Evolutionary conservation across 2,888 invertebrate genomes (phyloP).

Genomic region (Drosophila merina): DNA sequence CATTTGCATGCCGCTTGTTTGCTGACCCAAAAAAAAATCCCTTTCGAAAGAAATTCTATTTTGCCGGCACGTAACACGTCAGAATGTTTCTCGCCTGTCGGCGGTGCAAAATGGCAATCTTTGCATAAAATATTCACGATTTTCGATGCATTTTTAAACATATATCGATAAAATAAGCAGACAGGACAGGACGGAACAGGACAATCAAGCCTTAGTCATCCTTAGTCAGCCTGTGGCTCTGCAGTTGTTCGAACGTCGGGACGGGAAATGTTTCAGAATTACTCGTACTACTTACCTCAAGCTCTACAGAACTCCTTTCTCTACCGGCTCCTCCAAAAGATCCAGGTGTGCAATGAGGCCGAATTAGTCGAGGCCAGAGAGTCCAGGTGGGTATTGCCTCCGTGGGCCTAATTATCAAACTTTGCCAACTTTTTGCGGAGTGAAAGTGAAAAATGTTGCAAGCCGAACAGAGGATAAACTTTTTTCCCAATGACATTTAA

Average conservation of each 20-base stretch:
- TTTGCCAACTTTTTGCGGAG: constrained; percentile 32
- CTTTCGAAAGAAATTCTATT: constrained; percentile 17
- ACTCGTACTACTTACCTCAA: constrained; percentile 55
- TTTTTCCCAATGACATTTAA: constrained; percentile 66
- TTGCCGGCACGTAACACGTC: constrained; percentile 61
- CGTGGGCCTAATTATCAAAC: constrained; percentile 58
- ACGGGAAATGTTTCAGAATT: constrained; percentile 67
- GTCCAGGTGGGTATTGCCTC: constrained; percentile 63
- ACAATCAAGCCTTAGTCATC: constrained; percentile 27
- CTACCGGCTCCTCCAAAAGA: constrained; percentile 67
- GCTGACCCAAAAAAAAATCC: constrained; percentile 66
- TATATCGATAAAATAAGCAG: constrained; percentile 75
- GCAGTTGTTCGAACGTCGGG: constrained; percentile 21
- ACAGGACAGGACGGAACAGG: background rate
- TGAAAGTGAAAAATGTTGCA: constrained; percentile 65
- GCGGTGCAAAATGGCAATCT: constrained; percentile 42
- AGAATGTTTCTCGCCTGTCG: constrained; percentile 42
- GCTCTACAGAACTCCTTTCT: constrained; percentile 66
- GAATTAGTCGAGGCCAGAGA: constrained; percentile 38
- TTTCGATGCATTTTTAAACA: constrained; percentile 70
- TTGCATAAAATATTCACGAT: constrained; percentile 72
- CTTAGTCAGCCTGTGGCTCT: constrained; percentile 12
- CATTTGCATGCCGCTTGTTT: constrained; percentile 67
- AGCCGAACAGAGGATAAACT: constrained; percentile 25
- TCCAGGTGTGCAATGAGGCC: constrained; percentile 72